Evolutionary conservation across 2,113 vertebrate genomes (phyloP).

Genomic region (Lagopus leucura): DNA sequence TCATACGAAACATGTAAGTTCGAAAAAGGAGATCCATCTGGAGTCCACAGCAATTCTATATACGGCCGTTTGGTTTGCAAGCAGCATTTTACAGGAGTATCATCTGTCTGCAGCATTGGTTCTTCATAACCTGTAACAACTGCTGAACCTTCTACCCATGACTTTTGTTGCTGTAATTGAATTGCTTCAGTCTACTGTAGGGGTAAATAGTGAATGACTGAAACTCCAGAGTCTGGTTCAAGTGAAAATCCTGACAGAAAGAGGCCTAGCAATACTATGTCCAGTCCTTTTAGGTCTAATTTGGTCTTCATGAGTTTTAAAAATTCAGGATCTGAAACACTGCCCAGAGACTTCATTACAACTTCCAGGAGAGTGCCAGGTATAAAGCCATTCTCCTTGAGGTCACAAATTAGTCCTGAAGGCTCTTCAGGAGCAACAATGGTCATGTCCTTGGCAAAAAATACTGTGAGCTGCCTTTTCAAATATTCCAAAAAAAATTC

Average conservation of each 20-base stretch:
- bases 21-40: constrained; percentile 90
- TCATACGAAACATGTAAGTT: constrained; percentile 77
- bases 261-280: constrained; percentile 89
- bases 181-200: constrained; percentile 98
- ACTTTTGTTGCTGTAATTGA: constrained; percentile 97
- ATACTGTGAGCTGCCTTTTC: neutral
- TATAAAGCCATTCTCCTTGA: constrained; percentile 90
- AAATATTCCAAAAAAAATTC: neutral
- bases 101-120: constrained; percentile 91
- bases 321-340: constrained; percentile 92
- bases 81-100: constrained; percentile 92
- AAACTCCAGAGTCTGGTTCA: constrained; percentile 90
- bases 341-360: constrained; percentile 92
- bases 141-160: constrained; percentile 89
- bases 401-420: neutral
- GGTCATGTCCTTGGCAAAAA: neutral
- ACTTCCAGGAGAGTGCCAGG: constrained; percentile 89
- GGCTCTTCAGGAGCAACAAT: neutral
- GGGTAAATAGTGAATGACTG: constrained; percentile 96
- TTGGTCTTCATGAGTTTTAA: constrained; percentile 92
- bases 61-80: constrained; percentile 94
- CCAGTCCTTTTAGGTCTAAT: constrained; percentile 91
- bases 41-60: constrained; percentile 90
- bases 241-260: constrained; percentile 94
- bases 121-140: constrained; percentile 91